These are phyloP conservation scores for Aythya baeri DNA, from an alignment of 2,113 vertebrate species.

Conservation along the genomic window DNA sequence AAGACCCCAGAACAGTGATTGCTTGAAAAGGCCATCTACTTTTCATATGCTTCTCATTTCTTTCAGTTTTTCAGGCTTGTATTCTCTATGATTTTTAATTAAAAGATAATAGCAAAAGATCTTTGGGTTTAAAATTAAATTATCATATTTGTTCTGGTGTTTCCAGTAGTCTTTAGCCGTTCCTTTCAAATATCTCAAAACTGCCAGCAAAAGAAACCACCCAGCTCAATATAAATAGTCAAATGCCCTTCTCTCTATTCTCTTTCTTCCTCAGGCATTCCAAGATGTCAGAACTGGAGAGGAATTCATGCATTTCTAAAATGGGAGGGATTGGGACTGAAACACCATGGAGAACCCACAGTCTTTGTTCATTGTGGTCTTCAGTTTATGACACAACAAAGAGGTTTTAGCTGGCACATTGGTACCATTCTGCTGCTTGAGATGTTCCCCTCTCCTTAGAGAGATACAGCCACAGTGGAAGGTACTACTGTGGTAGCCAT, in stretches of 20 bases:
- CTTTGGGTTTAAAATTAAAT: constrained; percentile 1
- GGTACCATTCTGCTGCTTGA: background rate
- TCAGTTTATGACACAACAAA: background rate
- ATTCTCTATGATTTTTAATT: constrained; percentile 42
- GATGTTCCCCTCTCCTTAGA: background rate
- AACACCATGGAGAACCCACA: background rate
- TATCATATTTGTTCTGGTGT: background rate
- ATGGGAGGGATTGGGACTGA: background rate
- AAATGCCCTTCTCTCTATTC: background rate
- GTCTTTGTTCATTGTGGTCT: background rate
- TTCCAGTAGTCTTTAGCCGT: background rate
- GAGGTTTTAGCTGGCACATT: background rate
- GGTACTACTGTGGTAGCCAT: background rate
- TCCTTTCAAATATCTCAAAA: background rate
- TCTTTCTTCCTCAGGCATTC: background rate
- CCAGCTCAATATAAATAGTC: background rate
- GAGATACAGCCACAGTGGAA: background rate
- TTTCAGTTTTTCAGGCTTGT: constrained; percentile 1
- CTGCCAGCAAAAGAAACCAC: background rate
- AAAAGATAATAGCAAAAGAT: constrained; percentile 27
- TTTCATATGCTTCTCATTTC: background rate
- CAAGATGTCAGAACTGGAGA: background rate
- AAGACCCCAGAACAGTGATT: constrained; percentile 4
- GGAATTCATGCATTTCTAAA: background rate
- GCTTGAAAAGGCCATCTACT: constrained; percentile 6